Conservation (phyloP, 2,888 invertebrate genomes). For the Ctena decussata region DNA sequence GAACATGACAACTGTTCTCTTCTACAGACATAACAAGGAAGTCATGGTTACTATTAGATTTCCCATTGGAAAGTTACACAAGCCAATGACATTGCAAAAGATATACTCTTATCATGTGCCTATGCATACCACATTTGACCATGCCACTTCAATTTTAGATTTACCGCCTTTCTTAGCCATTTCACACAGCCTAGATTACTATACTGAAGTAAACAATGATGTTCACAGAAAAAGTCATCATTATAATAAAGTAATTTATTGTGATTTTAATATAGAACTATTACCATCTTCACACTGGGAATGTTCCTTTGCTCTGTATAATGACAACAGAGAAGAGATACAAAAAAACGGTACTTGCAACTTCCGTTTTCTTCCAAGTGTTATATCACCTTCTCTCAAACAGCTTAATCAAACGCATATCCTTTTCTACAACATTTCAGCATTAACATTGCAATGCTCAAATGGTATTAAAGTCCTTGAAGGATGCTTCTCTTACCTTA, state of each 20-base stretch:
- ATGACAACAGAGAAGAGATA: not conserved
- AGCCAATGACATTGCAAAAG: not conserved
- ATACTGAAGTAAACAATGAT: not conserved
- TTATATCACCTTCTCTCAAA: not conserved
- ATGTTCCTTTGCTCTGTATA: not conserved
- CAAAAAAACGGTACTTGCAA: constrained; percentile 13
- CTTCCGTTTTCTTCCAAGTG: constrained; percentile 10
- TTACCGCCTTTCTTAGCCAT: not conserved
- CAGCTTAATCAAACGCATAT: constrained; percentile 19
- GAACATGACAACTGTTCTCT: not conserved
- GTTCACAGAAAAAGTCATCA: not conserved
- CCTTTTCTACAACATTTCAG: constrained; percentile 15
- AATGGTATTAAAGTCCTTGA: not conserved
- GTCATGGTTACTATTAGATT: constrained; percentile 3
- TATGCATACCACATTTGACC: not conserved
- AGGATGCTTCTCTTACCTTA: not conserved
- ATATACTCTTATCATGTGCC: not conserved
- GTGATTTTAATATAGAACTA: not conserved
- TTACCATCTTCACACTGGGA: not conserved
- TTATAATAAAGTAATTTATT: not conserved
- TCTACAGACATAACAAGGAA: not conserved
- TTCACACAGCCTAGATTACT: not conserved
- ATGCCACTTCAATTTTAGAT: not conserved
- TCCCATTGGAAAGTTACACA: not conserved
- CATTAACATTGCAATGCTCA: not conserved